Conservation (phyloP, 2,888 invertebrate species). For the Melieria omissa region DNA sequence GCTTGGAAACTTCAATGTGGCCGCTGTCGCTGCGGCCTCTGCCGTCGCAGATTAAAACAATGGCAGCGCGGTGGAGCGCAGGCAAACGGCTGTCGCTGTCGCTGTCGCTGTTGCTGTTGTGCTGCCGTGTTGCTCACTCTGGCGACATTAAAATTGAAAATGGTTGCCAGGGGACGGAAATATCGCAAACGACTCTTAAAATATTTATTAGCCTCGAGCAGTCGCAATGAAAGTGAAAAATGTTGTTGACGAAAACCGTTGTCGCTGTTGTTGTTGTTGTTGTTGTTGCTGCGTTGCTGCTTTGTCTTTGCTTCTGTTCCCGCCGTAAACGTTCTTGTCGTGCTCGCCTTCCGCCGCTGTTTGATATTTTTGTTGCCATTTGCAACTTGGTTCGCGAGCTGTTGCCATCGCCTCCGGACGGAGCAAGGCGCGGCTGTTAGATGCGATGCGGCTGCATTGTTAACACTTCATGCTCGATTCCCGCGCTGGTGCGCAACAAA, state of each 20-base stretch:
- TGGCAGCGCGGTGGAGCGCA: too few species aligned
- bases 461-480: too few species aligned
- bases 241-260: slow-evolving; percentile 25
- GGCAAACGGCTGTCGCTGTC: neutral
- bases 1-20: too few species aligned
- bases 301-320: neutral
- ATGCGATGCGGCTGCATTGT: too few species aligned
- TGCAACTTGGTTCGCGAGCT: too few species aligned
- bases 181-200: slow-evolving; percentile 13
- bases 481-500: too few species aligned
- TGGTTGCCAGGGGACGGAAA: slow-evolving; percentile 28
- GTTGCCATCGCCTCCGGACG: too few species aligned
- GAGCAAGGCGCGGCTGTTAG: too few species aligned
- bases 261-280: neutral
- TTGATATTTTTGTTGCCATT: neutral
- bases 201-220: slow-evolving; percentile 23
- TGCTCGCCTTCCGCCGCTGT: neutral
- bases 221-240: slow-evolving; percentile 23
- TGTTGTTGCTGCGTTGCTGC: neutral
- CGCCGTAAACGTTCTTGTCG: neutral
- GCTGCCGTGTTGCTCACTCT: neutral
- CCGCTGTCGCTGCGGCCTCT: too few species aligned
- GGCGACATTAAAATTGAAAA: slow-evolving; percentile 16
- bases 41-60: too few species aligned
- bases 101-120: neutral